Conservation (phyloP, 2,888 invertebrate genomes). For the Halictus quadricinctus region DNA sequence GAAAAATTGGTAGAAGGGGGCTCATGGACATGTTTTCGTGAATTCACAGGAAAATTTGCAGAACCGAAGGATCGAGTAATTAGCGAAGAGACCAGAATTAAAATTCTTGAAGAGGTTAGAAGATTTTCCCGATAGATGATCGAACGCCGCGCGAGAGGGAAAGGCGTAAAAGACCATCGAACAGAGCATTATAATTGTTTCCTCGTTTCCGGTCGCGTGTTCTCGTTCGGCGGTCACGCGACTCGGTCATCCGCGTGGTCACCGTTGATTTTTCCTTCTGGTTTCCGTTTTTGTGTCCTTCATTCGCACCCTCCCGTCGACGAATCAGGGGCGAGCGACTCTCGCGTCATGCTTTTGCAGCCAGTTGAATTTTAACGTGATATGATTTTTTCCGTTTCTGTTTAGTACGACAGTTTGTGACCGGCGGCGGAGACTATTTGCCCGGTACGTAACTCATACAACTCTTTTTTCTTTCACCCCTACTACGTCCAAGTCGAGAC, state of each 20-base stretch:
- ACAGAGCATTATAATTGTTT: neutral
- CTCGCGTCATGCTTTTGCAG: constrained; percentile 69
- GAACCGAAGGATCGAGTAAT: neutral
- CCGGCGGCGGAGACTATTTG: constrained; percentile 84
- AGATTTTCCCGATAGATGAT: neutral
- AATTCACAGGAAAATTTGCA: neutral
- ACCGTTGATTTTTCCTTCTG: neutral
- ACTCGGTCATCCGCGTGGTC: neutral
- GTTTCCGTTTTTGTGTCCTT: neutral
- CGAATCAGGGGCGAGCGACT: constrained; percentile 75
- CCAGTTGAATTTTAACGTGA: constrained; percentile 78
- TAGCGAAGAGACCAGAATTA: neutral
- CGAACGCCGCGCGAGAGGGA: neutral
- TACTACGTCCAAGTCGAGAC: constrained; percentile 73
- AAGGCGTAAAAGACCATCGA: neutral
- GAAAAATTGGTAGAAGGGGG: neutral
- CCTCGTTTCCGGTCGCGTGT: neutral
- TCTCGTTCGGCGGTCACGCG: neutral
- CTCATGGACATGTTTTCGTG: neutral
- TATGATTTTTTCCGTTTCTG: constrained; percentile 83
- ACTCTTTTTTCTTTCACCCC: constrained; percentile 79
- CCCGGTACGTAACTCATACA: constrained; percentile 84
- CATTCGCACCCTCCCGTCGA: constrained; percentile 33
- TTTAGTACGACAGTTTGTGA: constrained; percentile 83
- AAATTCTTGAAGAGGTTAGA: neutral